These are phyloP conservation scores for Mandrillus leucophaeus DNA, from an alignment of 2,113 vertebrate genomes.

Conservation along the genomic window DNA sequence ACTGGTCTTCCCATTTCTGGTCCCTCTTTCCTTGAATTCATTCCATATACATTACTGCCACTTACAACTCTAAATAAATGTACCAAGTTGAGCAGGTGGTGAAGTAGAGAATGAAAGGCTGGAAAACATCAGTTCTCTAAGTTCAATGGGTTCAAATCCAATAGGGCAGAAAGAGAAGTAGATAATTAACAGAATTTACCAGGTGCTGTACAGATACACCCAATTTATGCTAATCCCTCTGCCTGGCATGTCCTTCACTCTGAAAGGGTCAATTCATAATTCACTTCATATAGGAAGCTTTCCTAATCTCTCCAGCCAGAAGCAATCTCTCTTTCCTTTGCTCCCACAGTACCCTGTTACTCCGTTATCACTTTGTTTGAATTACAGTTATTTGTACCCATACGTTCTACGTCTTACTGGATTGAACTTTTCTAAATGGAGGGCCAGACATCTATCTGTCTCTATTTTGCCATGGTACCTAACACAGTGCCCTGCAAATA, in stretches of 20 bases:
- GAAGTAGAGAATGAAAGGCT: conserved; percentile 33
- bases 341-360: neutral
- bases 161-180: conserved; percentile 31
- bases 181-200: conserved; percentile 42
- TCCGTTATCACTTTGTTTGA: neutral
- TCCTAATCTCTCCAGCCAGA: neutral
- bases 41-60: neutral
- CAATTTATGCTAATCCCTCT: conserved; percentile 17
- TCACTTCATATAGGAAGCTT: neutral
- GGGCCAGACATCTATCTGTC: neutral
- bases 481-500: neutral
- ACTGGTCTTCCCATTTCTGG: neutral
- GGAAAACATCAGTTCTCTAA: conserved; percentile 24
- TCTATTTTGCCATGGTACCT: neutral
- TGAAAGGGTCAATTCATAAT: neutral
- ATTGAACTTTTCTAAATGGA: neutral
- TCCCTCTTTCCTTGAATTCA: neutral
- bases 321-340: conserved; percentile 8
- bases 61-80: neutral
- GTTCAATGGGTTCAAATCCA: conserved; percentile 12
- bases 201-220: neutral
- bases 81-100: neutral
- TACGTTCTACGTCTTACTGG: neutral
- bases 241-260: neutral
- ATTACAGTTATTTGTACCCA: neutral